Base-by-base conservation (phyloP, 2,797 vertebrate genomes). In the Nothura maculosa region DNA sequence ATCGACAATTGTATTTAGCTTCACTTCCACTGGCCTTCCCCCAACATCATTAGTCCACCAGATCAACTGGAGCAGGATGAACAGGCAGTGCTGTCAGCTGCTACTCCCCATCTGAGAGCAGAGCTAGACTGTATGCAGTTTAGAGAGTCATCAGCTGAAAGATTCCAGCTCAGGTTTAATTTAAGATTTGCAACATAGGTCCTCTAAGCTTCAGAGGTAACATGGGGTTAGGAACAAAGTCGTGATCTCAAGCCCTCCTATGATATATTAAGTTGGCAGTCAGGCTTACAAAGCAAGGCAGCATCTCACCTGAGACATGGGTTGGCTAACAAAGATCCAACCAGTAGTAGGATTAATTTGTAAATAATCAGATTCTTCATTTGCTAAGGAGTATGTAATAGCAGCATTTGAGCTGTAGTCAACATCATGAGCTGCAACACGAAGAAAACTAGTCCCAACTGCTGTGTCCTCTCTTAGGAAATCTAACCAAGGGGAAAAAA, bases 311-410 rank as follows among this genome's bases (percentile, higher is more conserved):
- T 98, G 98, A 48, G 98, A 98, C 89, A 99, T 98, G 73, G 98
- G 98, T 38, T 98, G 98, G 96, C 98, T 98, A 79, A 99, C 98
- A 40, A 98, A 99, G 78, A 99, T 98, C 98, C 99, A 99, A 85
- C 99, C 99, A 2, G 98, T 99, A 68, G 98, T 87, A 3, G 98
- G 98, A 97, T 99, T 98, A 81, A 99, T 98, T 40, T 98, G 96
- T 22, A 99, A 98, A 96, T 99, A 98, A 89, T 98, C 97, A 0
- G 98, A 98, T 89, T 98, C 98, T 63, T 98, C 98, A 25, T 82
- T 95, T 20, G 98, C 98, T 96, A 98, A 98, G 0, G 98, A 98
- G 94, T 99, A 99, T 0, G 96, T 97, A 94, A 99, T 80, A 48
- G 98, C 98, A 36, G 98, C 98, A 25, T 99, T 98, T 81, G 98